Base-by-base conservation (phyloP, 2,113 vertebrate genomes). In the Sakesphorus luctuosus region DNA sequence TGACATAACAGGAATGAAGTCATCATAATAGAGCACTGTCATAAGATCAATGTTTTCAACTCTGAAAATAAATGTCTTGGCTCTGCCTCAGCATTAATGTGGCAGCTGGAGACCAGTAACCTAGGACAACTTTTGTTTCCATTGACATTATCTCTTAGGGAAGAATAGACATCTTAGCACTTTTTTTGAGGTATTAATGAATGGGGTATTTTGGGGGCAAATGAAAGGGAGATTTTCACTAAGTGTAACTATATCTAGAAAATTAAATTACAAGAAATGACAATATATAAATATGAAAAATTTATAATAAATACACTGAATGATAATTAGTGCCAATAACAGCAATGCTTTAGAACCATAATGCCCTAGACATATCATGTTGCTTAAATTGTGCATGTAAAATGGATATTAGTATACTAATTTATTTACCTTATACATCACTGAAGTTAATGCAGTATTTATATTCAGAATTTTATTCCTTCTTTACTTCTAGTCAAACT, bases 51-150 rank as follows among this genome's bases (percentile, higher is more conserved):
- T 96, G 92, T 81, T 89, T 97, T 91, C 77, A 96, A 78, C 96
- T 96, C 96, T 90, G 94, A 95, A 96, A 97, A 97, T 94, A 97
- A 96, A 98, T 97, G 97, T 93, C 88, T 97, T 94, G 84, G 84
- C 94, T 98, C 85, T 96, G 90, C 90, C 79, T 96, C 96, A 96
- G 91, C 94, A 97, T 96, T 96, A 96, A 96, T 96, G 89, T 97
- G 94, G 95, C 95, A 98, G 95, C 79, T 81, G 36, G 92, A 98
- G 95, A 91, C 92, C 72, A 90, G 95, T 97, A 97, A 97, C 87
- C 87, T 93, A 89, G 97, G 94, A 96, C 89, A 97, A 95, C 83
- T 96, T 96, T 93, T 52, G 61, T 94, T 97, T 96, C 91, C 66
- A 93, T 33, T 94, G 83, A 94, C 85, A 95, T 79, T 93, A 93